phyloP scores from a whole-genome alignment of 2,797 vertebrate genomes.

The Muraenolepis orangiensis region DNA sequence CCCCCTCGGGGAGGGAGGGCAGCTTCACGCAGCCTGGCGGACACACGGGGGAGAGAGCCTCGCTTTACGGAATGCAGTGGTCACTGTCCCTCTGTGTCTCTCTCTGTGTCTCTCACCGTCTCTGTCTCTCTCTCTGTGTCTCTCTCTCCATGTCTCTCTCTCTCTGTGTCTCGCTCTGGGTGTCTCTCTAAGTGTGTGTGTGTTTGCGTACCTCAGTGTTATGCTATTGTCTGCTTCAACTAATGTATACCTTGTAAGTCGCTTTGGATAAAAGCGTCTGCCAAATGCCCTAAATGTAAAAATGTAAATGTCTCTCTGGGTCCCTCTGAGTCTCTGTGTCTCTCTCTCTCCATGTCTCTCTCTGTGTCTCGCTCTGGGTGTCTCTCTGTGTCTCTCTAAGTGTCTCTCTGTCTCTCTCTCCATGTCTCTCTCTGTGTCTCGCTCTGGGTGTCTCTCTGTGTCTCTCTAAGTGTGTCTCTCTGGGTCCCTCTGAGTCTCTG shows the following conservation, averaged over 20 bases:
- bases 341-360: background rate
- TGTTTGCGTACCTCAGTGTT: too few species aligned
- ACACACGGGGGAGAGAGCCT: slow-evolving; percentile 32
- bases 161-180: background rate
- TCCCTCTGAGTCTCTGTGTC: too few species aligned
- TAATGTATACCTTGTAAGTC: too few species aligned
- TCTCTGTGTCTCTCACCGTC: background rate
- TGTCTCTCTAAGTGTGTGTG: too few species aligned
- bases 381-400: too few species aligned
- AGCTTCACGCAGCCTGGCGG: slow-evolving; percentile 85
- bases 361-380: background rate
- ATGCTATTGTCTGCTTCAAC: too few species aligned
- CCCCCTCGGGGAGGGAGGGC: slow-evolving; percentile 92
- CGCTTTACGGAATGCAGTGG: slow-evolving; percentile 14
- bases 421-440: too few species aligned
- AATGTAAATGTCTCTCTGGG: background rate
- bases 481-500: background rate
- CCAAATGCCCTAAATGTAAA: too few species aligned
- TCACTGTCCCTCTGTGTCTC: background rate
- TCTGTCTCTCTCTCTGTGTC: background rate
- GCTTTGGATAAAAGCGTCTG: too few species aligned
- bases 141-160: too few species aligned
- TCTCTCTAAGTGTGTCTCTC: too few species aligned
- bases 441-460: too few species aligned
- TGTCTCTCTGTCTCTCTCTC: background rate